phyloP scores from a whole-genome alignment of 2,888 invertebrate species.

The Cantharis rufa region DNA sequence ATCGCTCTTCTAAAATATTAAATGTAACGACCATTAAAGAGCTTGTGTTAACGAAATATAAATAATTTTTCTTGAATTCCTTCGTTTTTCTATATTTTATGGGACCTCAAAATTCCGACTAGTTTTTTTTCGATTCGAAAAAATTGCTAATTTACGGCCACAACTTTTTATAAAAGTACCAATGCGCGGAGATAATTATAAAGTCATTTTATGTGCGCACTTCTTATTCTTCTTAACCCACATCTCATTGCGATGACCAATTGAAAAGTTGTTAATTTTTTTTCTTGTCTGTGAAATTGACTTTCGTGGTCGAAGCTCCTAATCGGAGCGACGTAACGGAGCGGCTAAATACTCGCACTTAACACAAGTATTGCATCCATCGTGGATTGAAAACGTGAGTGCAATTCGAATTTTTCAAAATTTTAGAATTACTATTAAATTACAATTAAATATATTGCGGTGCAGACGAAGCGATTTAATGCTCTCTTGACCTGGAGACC shows the following conservation, averaged over 20 bases:
- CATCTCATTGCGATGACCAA: not conserved
- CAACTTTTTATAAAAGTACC: not conserved
- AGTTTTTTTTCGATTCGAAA: not conserved
- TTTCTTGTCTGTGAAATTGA: not conserved
- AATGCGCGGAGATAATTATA: not conserved
- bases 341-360: slow-evolving; percentile 10
- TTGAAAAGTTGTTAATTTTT: not conserved
- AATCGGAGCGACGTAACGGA: not conserved
- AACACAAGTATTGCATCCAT: not conserved
- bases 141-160: not conserved
- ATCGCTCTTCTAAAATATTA: slow-evolving; percentile 17
- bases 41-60: not conserved
- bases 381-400: not conserved
- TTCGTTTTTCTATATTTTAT: not conserved
- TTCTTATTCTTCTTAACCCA: not conserved
- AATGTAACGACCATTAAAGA: not conserved
- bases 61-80: not conserved
- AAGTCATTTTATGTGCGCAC: not conserved
- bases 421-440: too few species aligned
- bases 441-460: too few species aligned
- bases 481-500: too few species aligned
- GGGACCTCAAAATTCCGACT: not conserved
- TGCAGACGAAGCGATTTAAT: not conserved
- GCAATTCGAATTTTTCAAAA: not conserved
- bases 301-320: not conserved